phyloP scores from a whole-genome alignment of 2,797 vertebrate genomes.

The Vultur gryphus region DNA sequence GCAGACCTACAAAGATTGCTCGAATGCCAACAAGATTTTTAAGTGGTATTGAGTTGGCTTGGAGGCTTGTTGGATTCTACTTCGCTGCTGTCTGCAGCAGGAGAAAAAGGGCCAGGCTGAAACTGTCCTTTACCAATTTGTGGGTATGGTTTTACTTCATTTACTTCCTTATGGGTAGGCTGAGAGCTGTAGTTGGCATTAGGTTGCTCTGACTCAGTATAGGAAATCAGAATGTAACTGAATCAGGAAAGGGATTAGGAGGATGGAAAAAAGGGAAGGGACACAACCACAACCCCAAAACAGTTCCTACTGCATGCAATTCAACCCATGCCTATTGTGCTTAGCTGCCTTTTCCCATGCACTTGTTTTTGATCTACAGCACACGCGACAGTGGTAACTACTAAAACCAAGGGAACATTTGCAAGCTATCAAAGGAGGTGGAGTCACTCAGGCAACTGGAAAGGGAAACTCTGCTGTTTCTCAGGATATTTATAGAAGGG shows the following conservation, averaged over 20 bases:
- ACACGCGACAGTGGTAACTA: constrained; percentile 1
- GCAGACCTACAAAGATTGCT: not conserved
- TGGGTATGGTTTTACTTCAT: not conserved
- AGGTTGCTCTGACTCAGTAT: not conserved
- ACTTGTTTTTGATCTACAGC: constrained; percentile 43
- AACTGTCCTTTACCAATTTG: not conserved
- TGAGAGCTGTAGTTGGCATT: not conserved
- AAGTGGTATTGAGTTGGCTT: not conserved
- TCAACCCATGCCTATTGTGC: constrained; percentile 19
- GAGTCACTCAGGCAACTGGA: constrained; percentile 58
- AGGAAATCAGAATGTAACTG: not conserved
- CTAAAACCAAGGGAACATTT: constrained; percentile 62
- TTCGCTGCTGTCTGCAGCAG: not conserved
- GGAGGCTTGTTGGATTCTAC: not conserved
- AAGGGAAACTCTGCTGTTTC: constrained; percentile 59
- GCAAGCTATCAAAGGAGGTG: constrained; percentile 68
- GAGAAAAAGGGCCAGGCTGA: not conserved
- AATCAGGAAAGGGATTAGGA: constrained; percentile 6
- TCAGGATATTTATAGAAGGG: constrained; percentile 75
- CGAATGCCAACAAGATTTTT: rapidly evolving
- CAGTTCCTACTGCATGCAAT: constrained; percentile 20
- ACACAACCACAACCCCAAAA: not conserved
- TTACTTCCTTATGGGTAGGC: too few relatives aligned
- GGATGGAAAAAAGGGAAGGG: constrained; percentile 6
- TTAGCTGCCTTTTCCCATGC: constrained; percentile 9